phyloP scores from a whole-genome alignment of 2,113 vertebrate species.

The Pangasianodon hypophthalmus region DNA sequence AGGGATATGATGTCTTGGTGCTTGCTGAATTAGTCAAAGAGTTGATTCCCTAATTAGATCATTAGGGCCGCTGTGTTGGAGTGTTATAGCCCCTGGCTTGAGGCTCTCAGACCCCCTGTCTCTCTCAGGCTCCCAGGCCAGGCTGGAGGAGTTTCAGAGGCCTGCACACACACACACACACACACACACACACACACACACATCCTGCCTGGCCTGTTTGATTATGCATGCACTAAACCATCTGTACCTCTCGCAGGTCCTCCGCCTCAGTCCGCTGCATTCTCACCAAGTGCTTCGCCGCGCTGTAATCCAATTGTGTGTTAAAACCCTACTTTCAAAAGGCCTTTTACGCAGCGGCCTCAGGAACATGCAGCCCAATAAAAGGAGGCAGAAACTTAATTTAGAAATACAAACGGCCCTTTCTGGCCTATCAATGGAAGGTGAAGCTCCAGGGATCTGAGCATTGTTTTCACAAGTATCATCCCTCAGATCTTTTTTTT shows the following conservation, averaged over 20 bases:
- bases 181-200: slow-evolving; percentile 40
- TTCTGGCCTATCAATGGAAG: slow-evolving; percentile 62
- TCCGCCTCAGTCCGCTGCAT: slow-evolving; percentile 50
- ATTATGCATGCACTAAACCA: slow-evolving; percentile 66
- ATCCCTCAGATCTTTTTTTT: slow-evolving; percentile 48
- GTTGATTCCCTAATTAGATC: slow-evolving; percentile 62
- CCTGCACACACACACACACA: slow-evolving; percentile 29
- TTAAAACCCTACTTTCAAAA: slow-evolving; percentile 65
- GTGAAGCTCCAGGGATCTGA: slow-evolving; percentile 60
- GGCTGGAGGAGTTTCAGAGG: slow-evolving; percentile 23
- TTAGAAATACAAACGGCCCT: slow-evolving; percentile 66
- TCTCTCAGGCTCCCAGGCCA: slow-evolving; percentile 40
- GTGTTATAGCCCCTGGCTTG: slow-evolving; percentile 47
- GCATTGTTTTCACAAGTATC: slow-evolving; percentile 65
- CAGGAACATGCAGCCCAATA: slow-evolving; percentile 63
- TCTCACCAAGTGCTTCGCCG: slow-evolving; percentile 65
- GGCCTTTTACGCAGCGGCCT: slow-evolving; percentile 62
- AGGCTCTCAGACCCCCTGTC: slow-evolving; percentile 72
- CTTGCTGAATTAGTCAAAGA: slow-evolving; percentile 74
- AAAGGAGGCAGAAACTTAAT: slow-evolving; percentile 68
- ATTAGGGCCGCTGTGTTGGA: slow-evolving; percentile 46
- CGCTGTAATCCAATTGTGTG: slow-evolving; percentile 69
- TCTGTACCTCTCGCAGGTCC: slow-evolving; percentile 61
- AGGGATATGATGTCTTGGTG: slow-evolving; percentile 74
- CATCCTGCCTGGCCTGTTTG: slow-evolving; percentile 52